Percentiles rank a stretch among this genome's conserved stretches.
phyloP scores from a whole-genome alignment of 2,113 vertebrate genomes.

The Colius striatus region DNA sequence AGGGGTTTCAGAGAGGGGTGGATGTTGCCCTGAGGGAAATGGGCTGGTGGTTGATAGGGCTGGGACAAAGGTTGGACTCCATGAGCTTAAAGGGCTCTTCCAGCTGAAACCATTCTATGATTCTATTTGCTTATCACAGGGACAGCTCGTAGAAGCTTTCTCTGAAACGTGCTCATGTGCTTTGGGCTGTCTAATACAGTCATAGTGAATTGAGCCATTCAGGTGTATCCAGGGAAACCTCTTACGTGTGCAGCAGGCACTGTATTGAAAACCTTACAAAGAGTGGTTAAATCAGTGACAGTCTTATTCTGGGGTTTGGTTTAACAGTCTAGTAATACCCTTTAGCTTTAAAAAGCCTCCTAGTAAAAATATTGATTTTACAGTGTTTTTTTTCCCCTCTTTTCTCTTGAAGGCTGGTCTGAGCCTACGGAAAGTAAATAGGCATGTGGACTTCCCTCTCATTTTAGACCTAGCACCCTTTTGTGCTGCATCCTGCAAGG shows the following conservation, averaged over 20 bases:
- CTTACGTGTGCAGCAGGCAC: neutral
- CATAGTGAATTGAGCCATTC: neutral
- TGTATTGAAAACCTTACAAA: neutral
- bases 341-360: neutral
- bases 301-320: neutral
- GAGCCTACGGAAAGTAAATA: conserved; percentile 94
- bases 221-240: neutral
- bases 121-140: neutral
- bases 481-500: conserved; percentile 94
- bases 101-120: too few species aligned
- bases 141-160: neutral
- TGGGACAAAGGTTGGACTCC: too few species aligned
- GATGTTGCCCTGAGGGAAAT: too few species aligned
- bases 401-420: conserved; percentile 86
- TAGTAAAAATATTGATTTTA: neutral
- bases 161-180: neutral
- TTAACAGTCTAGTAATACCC: neutral
- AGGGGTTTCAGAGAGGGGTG: too few species aligned
- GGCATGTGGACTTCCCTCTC: conserved; percentile 95
- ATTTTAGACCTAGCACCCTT: conserved; percentile 93
- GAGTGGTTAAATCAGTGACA: neutral
- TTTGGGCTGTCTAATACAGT: neutral
- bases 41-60: too few species aligned
- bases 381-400: neutral
- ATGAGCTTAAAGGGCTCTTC: too few species aligned